Evolutionary conservation across 2,888 invertebrate species (phyloP).

Genomic region (Ischnus inquisitorius): DNA sequence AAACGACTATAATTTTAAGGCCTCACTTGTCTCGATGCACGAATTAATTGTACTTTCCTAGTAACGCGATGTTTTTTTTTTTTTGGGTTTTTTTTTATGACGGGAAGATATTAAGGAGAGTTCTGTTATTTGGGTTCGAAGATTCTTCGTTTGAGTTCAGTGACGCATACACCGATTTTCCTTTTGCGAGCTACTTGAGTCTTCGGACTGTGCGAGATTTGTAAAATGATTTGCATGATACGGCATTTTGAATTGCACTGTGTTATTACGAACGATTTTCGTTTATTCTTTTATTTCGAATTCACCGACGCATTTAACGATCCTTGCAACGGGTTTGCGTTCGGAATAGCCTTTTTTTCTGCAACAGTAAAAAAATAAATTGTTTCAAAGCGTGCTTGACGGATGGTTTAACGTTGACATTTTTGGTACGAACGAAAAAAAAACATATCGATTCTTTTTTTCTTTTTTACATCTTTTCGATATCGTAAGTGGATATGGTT

Average conservation of each 20-base stretch:
- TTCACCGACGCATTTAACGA: background rate
- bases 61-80: background rate
- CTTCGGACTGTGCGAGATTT: background rate
- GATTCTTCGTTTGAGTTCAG: background rate
- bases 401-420: background rate
- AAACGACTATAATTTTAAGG: background rate
- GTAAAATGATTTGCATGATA: background rate
- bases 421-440: background rate
- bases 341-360: background rate
- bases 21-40: background rate
- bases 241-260: background rate
- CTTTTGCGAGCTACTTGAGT: background rate
- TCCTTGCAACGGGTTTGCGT: background rate
- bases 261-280: background rate
- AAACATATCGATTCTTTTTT: background rate
- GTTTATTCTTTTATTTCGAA: background rate
- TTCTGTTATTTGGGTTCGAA: too few species aligned
- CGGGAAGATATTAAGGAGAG: too few species aligned
- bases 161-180: too few species aligned
- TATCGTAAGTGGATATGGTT: too few species aligned
- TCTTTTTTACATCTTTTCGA: background rate
- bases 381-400: background rate
- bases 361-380: background rate
- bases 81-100: background rate
- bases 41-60: background rate